Conservation (phyloP, 2,797 vertebrate species). For the Xenops minutus region DNA sequence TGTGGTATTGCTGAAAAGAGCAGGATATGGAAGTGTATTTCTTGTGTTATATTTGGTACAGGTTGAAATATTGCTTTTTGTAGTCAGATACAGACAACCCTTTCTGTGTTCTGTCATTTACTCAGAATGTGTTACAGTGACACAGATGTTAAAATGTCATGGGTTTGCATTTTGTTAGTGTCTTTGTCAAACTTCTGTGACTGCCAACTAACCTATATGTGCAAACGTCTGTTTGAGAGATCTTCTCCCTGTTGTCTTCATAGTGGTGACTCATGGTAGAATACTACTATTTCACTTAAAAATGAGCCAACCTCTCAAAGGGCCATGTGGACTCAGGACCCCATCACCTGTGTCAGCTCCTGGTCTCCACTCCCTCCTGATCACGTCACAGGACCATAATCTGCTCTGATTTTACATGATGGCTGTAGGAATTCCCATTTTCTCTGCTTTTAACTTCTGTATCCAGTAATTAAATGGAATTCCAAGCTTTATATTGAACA, state of each 20-base stretch:
- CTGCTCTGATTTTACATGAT: not conserved
- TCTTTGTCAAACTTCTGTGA: not conserved
- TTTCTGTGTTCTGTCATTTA: not conserved
- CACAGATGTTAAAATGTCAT: not conserved
- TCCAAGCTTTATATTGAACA: not conserved
- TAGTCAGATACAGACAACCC: not conserved
- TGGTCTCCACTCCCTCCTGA: not conserved
- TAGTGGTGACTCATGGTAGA: not conserved
- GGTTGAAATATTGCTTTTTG: not conserved
- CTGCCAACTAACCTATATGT: not conserved
- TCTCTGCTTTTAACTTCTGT: not conserved
- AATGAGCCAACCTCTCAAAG: not conserved
- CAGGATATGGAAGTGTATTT: not conserved
- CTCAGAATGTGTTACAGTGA: not conserved
- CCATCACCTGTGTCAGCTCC: not conserved
- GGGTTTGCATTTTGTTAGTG: not conserved
- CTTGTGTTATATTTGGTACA: not conserved
- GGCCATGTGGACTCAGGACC: accelerated
- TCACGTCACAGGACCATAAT: not conserved
- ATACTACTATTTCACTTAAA: not conserved
- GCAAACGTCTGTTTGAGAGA: not conserved
- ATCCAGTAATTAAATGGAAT: not conserved
- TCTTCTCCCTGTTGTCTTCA: not conserved
- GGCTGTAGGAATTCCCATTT: not conserved
- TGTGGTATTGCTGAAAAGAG: not conserved